A percentile compares a stretch with the other conserved stretches of the same genome.
Evolutionary conservation across 1,140 invertebrate genomes (phyloP).

Genomic region (Centruroides vittatus): DNA sequence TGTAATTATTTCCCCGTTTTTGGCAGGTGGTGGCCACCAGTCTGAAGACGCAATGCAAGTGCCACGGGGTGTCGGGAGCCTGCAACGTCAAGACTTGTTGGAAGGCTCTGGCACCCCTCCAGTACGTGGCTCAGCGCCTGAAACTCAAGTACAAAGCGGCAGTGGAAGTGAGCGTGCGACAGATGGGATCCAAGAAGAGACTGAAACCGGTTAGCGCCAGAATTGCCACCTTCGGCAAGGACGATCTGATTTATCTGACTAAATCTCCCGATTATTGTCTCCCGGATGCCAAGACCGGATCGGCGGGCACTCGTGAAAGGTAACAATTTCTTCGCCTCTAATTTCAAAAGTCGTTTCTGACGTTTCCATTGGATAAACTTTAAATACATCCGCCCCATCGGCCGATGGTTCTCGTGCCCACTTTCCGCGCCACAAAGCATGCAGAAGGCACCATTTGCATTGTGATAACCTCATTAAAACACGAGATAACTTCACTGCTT

Average conservation of each 20-base stretch:
- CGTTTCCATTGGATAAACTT: no score
- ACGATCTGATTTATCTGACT: conserved; percentile 78
- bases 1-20: no score
- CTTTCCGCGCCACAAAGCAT: no score
- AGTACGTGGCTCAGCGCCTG: conserved; percentile 54
- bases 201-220: neutral
- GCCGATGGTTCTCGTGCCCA: no score
- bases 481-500: no score
- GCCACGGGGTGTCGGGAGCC: conserved; percentile 88
- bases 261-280: conserved; percentile 73
- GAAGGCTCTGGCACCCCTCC: conserved; percentile 62
- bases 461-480: no score
- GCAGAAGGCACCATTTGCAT: no score
- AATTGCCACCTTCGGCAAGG: conserved; percentile 24
- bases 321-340: neutral
- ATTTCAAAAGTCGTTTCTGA: no score
- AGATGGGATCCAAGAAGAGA: no score
- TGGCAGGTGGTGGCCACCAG: conserved; percentile 10
- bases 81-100: conserved; percentile 87
- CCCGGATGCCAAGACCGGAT: conserved; percentile 47
- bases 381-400: no score
- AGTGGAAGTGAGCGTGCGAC: conserved; percentile 47
- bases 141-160: conserved; percentile 80
- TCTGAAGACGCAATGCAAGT: conserved; percentile 51
- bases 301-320: conserved; percentile 58